Evolutionary conservation across 2,113 vertebrate genomes (phyloP).

Genomic region (Elaphurus davidianus): DNA sequence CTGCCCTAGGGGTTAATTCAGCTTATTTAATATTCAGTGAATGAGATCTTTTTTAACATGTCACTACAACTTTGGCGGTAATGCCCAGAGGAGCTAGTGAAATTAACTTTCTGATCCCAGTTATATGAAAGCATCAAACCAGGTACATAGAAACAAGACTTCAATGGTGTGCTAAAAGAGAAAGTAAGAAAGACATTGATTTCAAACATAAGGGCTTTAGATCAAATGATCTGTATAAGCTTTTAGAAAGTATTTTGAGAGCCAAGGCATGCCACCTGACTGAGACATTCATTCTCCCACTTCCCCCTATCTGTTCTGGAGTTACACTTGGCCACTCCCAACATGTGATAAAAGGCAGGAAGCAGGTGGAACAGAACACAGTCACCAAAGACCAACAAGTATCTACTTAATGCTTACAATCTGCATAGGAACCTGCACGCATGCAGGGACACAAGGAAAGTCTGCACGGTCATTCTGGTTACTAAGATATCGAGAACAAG

Average conservation of each 20-base stretch:
- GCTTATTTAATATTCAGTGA: constrained; percentile 1
- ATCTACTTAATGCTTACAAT: not conserved
- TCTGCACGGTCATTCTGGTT: not conserved
- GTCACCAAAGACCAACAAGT: not conserved
- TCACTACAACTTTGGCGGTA: not conserved
- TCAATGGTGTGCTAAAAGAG: not conserved
- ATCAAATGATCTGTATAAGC: not conserved
- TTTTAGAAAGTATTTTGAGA: not conserved
- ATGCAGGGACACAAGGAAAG: no score
- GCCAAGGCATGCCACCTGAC: not conserved
- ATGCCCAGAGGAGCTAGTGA: not conserved
- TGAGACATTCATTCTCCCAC: not conserved
- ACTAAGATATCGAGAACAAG: not conserved
- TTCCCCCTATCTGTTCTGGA: not conserved
- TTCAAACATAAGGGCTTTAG: not conserved
- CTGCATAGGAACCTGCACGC: not conserved
- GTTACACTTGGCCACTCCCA: not conserved
- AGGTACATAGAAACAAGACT: not conserved
- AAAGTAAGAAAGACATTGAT: not conserved
- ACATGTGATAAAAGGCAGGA: not conserved
- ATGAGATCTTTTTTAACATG: not conserved
- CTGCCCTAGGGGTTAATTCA: not conserved
- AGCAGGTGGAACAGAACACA: not conserved
- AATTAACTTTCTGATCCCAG: constrained; percentile 9
- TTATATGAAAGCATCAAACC: not conserved